These are phyloP conservation scores for Clytia hemisphaerica DNA, from an alignment of 30 jellyfish, hydroid and myxozoan genomes.

Conservation along the genomic window DNA sequence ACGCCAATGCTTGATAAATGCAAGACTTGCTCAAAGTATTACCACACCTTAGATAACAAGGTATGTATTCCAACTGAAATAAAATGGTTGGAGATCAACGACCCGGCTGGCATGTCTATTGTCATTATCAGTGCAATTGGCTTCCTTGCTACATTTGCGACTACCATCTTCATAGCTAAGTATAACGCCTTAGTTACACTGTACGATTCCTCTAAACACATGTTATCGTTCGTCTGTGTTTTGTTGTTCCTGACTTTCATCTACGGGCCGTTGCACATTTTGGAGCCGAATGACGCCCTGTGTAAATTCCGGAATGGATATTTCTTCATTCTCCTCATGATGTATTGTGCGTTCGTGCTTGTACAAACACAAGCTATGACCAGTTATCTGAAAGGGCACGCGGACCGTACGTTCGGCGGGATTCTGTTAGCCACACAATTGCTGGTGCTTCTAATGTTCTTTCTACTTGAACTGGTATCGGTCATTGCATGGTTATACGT, in stretches of 20 bases:
- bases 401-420: constrained; percentile 12
- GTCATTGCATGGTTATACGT: constrained; percentile 46
- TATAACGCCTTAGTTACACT: constrained; percentile 28
- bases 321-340: constrained; percentile 40
- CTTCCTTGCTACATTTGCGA: constrained; percentile 10
- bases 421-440: constrained; percentile 18
- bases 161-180: constrained; percentile 9
- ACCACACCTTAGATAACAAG: constrained; percentile 49
- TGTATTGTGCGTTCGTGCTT: constrained; percentile 32
- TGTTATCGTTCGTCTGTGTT: constrained; percentile 23
- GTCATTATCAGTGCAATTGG: constrained; percentile 45
- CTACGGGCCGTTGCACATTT: constrained; percentile 49
- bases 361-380: constrained; percentile 26
- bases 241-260: constrained; percentile 38
- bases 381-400: constrained; percentile 11
- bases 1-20: constrained; percentile 5
- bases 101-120: constrained; percentile 60
- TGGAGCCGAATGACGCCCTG: constrained; percentile 44
- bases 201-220: constrained; percentile 43
- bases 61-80: constrained; percentile 48
- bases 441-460: constrained; percentile 21
- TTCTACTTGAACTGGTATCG: constrained; percentile 36
- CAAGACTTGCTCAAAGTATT: constrained; percentile 27
- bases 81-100: constrained; percentile 21
- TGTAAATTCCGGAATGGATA: constrained; percentile 50